Conservation (phyloP, 2,797 vertebrate species). For the Rhinichthys osculus region DNA sequence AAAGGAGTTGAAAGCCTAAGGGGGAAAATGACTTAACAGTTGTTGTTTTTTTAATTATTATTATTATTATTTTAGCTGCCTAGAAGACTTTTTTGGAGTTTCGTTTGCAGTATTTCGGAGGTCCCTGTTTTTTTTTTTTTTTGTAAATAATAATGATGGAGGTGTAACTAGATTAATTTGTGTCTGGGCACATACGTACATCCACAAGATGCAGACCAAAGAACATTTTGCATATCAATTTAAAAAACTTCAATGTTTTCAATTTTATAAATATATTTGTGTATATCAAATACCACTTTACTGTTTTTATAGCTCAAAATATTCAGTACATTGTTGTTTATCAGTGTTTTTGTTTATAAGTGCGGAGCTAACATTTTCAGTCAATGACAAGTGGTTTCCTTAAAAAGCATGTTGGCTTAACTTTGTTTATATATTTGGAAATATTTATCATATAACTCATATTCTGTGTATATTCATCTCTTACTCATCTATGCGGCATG, state of each 20-base stretch:
- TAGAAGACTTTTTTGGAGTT: neutral
- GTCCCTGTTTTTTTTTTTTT: neutral
- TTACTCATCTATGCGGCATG: constrained; percentile 4
- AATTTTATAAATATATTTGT: neutral
- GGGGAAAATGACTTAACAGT: neutral
- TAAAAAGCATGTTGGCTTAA: constrained; percentile 13
- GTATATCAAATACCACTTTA: constrained; percentile 22
- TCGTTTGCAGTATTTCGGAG: constrained; percentile 12
- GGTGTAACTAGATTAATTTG: neutral
- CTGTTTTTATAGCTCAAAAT: constrained; percentile 12
- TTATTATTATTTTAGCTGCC: neutral
- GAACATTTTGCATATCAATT: constrained; percentile 6
- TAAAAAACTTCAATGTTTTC: neutral
- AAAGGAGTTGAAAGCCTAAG: neutral
- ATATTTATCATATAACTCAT: constrained; percentile 42
- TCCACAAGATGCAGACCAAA: constrained; percentile 15
- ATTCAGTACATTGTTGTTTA: neutral
- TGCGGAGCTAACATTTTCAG: neutral
- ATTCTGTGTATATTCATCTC: constrained; percentile 35
- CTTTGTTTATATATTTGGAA: constrained; percentile 42
- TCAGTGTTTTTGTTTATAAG: constrained; percentile 36
- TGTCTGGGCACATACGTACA: neutral
- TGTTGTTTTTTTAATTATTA: neutral
- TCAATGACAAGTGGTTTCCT: constrained; percentile 10
- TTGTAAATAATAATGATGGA: constrained; percentile 19